Percentiles rank a stretch among this genome's conserved stretches.
Evolutionary conservation across 2,113 vertebrate species (phyloP).

Genomic region (Orthonyx spaldingii): DNA sequence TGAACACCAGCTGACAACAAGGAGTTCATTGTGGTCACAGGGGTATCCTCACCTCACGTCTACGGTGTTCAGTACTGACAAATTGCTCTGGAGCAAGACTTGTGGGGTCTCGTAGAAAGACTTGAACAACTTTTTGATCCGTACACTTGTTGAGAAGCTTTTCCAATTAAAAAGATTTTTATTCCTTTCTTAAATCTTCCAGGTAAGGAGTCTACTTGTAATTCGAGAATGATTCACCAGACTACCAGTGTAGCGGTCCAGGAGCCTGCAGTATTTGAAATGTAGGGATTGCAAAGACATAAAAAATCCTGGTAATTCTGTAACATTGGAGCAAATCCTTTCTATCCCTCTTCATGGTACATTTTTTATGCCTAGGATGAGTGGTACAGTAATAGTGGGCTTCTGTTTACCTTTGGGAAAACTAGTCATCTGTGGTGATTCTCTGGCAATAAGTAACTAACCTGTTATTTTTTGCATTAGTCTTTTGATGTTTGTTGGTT

Average conservation of each 20-base stretch:
- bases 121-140: background rate
- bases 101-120: background rate
- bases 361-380: background rate
- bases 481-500: background rate
- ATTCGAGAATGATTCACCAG: background rate
- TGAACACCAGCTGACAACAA: background rate
- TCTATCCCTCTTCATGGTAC: background rate
- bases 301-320: background rate
- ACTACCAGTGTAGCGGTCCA: background rate
- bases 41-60: background rate
- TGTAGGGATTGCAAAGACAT: background rate
- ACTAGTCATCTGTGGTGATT: background rate
- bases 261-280: background rate
- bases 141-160: background rate
- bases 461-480: background rate
- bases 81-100: background rate
- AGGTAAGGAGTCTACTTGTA: background rate
- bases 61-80: background rate
- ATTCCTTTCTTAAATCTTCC: background rate
- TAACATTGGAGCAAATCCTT: background rate
- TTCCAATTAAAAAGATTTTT: background rate
- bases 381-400: background rate
- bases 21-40: background rate
- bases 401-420: background rate
- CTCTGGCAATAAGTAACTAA: background rate